Evolutionary conservation across 35 echinoderm and acorn worm species (phyloP), one percentile per base, ranked within the genome.

Genomic region (Ophioderma brevispina): DNA sequence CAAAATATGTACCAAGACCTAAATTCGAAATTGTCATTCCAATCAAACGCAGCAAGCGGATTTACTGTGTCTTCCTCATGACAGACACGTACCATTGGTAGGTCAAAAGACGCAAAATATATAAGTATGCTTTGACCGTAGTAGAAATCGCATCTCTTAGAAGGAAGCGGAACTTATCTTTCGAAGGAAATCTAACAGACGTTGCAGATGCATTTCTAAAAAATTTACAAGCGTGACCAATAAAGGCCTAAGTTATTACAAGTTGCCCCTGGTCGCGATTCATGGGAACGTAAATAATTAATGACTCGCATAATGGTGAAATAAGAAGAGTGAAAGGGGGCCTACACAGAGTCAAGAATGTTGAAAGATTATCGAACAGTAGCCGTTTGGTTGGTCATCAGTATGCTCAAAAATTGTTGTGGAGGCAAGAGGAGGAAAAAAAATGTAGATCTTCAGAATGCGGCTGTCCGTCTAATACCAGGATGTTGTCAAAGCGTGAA

Each of bases 231-330:
- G 28, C 15, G 59, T 25, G 28, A 21, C 41, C n/a, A n/a, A 35
- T 86, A 14, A 8, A 75, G 84, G 84, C 84, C 84, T n/a, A 86
- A 38, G 84, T 50, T 75, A 15, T 40, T 39, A 0, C 84, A 86
- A 50, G 55, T 86, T 64, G 64, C 35, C 55, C 84, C 35, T 0
- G 41, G 52, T 5, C 13, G 84, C 0, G 64, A 36, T 86, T 70
- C 36, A 86, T 86, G 55, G 84, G 50, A 0, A 6, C 0, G 64
- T 76, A 33, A 36, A 14, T n/a, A 55, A 36, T 1, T 46, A 0
- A 39, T 83, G 39, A 14, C 0, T 43, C 31, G 31, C 21, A 46
- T 8, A 33, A 50, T 76, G 56, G 35, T 0, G 0, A 59, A 37
- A 59, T 86, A 1, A 35, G 84, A 70, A 8, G 59, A 4, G 59